Percentiles rank a stretch among this genome's conserved stretches.
These are phyloP conservation scores for Diarsia rubi DNA, from an alignment of 2,888 invertebrate species.

Conservation along the genomic window DNA sequence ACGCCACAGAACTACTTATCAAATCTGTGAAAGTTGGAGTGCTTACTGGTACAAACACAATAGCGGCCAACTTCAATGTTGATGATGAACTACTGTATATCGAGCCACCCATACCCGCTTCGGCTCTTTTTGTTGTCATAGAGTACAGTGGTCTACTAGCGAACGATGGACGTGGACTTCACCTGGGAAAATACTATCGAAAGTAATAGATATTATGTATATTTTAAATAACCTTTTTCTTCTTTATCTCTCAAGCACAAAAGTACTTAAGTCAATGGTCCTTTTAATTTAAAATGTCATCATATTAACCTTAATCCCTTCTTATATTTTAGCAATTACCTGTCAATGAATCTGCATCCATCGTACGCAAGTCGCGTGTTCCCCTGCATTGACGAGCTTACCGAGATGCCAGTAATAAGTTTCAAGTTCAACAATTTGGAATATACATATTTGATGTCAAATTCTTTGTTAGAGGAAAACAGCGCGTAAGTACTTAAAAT, in stretches of 20 bases:
- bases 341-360: slow-evolving; percentile 92
- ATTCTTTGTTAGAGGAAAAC: slow-evolving; percentile 74
- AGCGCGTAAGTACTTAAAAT: slow-evolving; percentile 74
- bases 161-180: slow-evolving; percentile 73
- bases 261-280: neutral
- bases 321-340: slow-evolving; percentile 82
- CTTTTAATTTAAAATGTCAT: neutral
- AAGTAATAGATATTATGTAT: slow-evolving; percentile 66
- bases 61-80: slow-evolving; percentile 56
- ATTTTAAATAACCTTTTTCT: neutral
- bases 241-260: neutral
- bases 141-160: slow-evolving; percentile 75
- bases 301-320: neutral
- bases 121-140: slow-evolving; percentile 72
- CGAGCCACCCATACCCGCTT: slow-evolving; percentile 59
- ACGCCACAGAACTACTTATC: slow-evolving; percentile 71
- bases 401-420: slow-evolving; percentile 78
- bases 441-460: slow-evolving; percentile 74
- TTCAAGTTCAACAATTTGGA: slow-evolving; percentile 81
- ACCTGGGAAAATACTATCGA: slow-evolving; percentile 66
- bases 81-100: slow-evolving; percentile 72
- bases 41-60: slow-evolving; percentile 66
- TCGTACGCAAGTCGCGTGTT: slow-evolving; percentile 92
- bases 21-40: slow-evolving; percentile 72
- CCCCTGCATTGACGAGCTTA: slow-evolving; percentile 93